phyloP scores from a whole-genome alignment of 2,797 vertebrate species.

The Catostomus latipinnis region DNA sequence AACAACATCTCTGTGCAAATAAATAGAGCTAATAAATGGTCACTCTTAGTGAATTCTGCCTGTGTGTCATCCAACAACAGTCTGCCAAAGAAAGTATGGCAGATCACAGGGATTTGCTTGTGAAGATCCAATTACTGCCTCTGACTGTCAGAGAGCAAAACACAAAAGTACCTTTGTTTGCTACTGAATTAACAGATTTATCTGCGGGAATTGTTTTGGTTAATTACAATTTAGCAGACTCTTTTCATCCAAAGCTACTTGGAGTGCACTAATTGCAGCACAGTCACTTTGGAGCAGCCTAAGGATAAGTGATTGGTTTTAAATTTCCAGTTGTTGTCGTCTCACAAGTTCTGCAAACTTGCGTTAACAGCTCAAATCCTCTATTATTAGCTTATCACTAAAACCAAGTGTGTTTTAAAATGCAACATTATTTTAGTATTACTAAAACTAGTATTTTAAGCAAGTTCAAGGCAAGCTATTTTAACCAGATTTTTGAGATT shows the following conservation, averaged over 20 bases:
- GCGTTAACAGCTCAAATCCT: not conserved
- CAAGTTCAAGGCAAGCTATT: no score
- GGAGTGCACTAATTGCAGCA: not conserved
- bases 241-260: constrained; percentile 28
- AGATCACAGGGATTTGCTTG: constrained; percentile 24
- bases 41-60: no score
- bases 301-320: not conserved
- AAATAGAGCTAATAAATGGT: no score
- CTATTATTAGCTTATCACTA: not conserved
- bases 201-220: constrained; percentile 23
- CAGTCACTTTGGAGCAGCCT: not conserved
- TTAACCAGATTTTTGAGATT: not conserved
- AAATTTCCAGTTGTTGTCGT: not conserved
- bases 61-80: constrained; percentile 3
- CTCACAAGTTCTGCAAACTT: not conserved
- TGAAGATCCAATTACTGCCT: constrained; percentile 25
- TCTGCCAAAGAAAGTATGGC: constrained; percentile 11
- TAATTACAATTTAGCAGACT: constrained; percentile 32
- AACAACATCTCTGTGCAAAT: no score
- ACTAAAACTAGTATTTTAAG: no score
- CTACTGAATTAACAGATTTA: constrained; percentile 33
- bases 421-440: not conserved
- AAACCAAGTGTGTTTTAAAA: not conserved
- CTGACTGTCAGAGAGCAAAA: constrained; percentile 8
- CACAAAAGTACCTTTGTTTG: constrained; percentile 15